phyloP scores from a whole-genome alignment of 2,113 vertebrate species.

The Excalfactoria chinensis region DNA sequence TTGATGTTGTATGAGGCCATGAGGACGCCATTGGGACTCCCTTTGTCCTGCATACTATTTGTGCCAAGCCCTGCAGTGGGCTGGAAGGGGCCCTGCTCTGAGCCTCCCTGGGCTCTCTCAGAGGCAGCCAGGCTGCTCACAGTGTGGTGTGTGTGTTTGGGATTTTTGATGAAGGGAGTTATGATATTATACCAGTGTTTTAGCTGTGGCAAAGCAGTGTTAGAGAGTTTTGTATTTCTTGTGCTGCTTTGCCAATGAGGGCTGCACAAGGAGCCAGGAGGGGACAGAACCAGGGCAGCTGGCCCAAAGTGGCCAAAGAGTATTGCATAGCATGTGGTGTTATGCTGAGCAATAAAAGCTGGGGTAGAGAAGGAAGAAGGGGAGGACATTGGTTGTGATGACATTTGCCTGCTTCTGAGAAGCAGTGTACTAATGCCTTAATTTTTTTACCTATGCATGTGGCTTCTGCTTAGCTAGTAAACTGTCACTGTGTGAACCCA shows the following conservation, averaged over 20 bases:
- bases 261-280: too few species aligned
- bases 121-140: background rate
- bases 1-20: background rate
- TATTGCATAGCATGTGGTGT: background rate
- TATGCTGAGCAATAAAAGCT: background rate
- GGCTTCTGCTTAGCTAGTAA: background rate
- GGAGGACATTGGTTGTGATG: background rate
- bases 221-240: too few species aligned
- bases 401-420: background rate
- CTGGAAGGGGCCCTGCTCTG: background rate
- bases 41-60: background rate
- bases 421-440: background rate
- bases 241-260: too few species aligned
- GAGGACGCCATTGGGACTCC: background rate
- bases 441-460: background rate
- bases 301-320: too few species aligned
- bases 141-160: too few species aligned
- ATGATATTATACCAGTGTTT: background rate
- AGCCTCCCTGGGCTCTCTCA: background rate
- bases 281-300: too few species aligned
- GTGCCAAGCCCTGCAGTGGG: background rate
- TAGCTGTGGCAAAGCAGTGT: background rate
- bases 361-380: background rate
- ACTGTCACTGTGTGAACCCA: background rate
- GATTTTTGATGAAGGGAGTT: background rate